Base-by-base conservation (phyloP, 2,113 vertebrate genomes). In the Lepus europaeus region DNA sequence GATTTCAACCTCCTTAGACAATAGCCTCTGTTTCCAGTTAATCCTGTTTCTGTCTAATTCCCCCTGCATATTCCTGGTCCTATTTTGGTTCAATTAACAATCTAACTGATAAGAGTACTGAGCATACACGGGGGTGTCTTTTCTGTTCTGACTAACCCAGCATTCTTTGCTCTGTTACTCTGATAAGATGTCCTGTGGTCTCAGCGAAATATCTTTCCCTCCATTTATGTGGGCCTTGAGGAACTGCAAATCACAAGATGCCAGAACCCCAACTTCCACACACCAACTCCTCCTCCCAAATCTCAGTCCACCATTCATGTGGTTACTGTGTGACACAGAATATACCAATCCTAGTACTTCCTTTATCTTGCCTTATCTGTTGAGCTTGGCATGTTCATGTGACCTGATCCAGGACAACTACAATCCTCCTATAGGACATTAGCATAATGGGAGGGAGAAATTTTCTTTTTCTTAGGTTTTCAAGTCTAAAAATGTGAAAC, bases 31-130 rank as follows among this genome's bases (percentile, higher is more conserved):
- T 59, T 25, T 68, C 20, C 73, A 53, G 25, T 45, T 23, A 68
- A 16, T 79, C 72, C 64, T 31, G 76, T 81, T 84, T 74, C 6
- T 45, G 39, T 51, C 51, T 49, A 51, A 63, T 19, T 70, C 39
- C 6, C 1, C 16, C 4, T 77, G 56, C 2, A 1, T 69, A 77
- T 89, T 74, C 33, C 9, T 83, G 23, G 2, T 5, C 45, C 49
- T 14, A 29, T 36, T 45, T 27, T 45, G 68, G 29, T 69, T 31
- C 45, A 69, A 36, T 29, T 78, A 17, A 69, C 51, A 84, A 3
- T n/a, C 23, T 66, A 76, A 31, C 45, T 36, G 79, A 83, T n/a
- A 79, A 78, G 25, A 78, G 66, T 70, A 84, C 51, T 70, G 36
- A 68, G 2, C 61, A 76, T 61, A 17, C 16, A 27, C 12, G 70